These are phyloP conservation scores for Hypothenemus hampei DNA, from an alignment of 1,140 invertebrate species.

Conservation along the genomic window DNA sequence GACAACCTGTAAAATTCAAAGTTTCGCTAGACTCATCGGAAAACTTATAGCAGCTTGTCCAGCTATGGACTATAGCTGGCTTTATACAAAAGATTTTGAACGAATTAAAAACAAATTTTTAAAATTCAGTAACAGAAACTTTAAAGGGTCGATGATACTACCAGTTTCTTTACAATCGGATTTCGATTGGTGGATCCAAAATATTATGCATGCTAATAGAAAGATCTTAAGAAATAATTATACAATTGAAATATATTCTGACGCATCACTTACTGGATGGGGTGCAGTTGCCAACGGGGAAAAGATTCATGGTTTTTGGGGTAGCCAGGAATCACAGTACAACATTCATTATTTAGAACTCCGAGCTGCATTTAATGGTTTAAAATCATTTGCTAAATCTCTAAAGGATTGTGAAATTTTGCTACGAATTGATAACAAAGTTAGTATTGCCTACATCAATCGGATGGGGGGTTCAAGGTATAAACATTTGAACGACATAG, in stretches of 20 bases:
- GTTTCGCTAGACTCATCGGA: not conserved
- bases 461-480: too few species aligned
- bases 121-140: not conserved
- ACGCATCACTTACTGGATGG: conserved; percentile 38
- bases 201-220: too few species aligned
- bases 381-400: not conserved
- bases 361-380: conserved; percentile 22
- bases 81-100: conserved; percentile 2
- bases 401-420: not conserved
- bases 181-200: conserved; percentile 8
- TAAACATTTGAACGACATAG: conserved; percentile 1
- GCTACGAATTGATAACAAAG: too few species aligned
- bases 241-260: conserved; percentile 33
- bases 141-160: not conserved
- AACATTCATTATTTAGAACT: conserved; percentile 34
- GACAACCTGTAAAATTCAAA: not conserved
- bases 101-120: not conserved
- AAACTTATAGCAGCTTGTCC: conserved; percentile 6
- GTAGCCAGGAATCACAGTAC: conserved; percentile 11
- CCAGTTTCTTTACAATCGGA: not conserved
- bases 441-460: too few species aligned
- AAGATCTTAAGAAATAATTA: not conserved
- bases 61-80: conserved; percentile 1
- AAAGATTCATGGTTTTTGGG: conserved; percentile 30
- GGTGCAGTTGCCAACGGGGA: conserved; percentile 28